A percentile compares a stretch with the other conserved stretches of the same genome.
These are phyloP conservation scores for Perdita meconis DNA, from an alignment of 2,888 invertebrate genomes.

Conservation along the genomic window DNA sequence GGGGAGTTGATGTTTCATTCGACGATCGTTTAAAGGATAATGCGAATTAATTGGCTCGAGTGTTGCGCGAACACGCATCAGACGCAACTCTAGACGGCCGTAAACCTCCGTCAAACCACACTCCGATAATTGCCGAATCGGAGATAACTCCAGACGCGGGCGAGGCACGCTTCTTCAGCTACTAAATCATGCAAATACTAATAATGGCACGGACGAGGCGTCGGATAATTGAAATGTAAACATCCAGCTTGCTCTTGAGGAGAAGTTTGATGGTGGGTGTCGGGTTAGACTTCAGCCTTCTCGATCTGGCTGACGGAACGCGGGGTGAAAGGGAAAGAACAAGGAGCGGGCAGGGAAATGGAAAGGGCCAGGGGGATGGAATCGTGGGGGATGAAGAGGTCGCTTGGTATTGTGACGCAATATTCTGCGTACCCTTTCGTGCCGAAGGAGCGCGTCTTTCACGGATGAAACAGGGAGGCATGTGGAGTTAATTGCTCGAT, in stretches of 20 bases:
- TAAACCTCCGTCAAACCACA: conserved; percentile 8
- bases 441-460: conserved; percentile 25
- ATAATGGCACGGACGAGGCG: conserved; percentile 78
- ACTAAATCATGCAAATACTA: conserved; percentile 82
- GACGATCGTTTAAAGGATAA: not conserved
- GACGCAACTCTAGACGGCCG: not conserved
- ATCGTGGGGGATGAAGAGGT: conserved; percentile 37
- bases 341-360: conserved; percentile 20
- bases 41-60: not conserved
- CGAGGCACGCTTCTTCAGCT: conserved; percentile 69
- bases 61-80: not conserved
- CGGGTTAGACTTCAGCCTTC: conserved; percentile 40
- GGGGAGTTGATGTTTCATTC: not conserved
- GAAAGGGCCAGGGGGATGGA: conserved; percentile 29
- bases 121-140: conserved; percentile 49
- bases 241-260: conserved; percentile 66
- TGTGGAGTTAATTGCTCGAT: conserved; percentile 2
- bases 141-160: conserved; percentile 45
- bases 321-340: conserved; percentile 21
- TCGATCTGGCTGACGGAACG: conserved; percentile 30
- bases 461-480: conserved; percentile 15
- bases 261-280: conserved; percentile 53
- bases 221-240: conserved; percentile 82
- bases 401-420: conserved; percentile 38
- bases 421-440: conserved; percentile 34